Base-by-base conservation (phyloP, 1,140 invertebrate genomes). In the Drosophila albomicans region DNA sequence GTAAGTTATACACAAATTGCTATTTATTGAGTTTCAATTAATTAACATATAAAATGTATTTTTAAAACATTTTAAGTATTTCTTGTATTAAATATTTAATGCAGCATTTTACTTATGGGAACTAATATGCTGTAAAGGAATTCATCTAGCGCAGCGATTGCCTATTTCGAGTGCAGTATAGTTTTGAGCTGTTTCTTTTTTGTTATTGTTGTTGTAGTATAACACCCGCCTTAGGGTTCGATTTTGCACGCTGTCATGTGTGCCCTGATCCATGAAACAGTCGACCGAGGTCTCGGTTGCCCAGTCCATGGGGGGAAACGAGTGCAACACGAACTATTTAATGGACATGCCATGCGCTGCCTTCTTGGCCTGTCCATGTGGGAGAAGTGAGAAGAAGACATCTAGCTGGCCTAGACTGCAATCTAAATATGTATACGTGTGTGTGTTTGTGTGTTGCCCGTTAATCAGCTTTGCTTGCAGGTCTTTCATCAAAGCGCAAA, bases 311-410 rank as follows among this genome's bases (percentile, higher is more conserved):
- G 79, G 76, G 68, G 76, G 68, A 87, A 87, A 87, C 84, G 85
- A 87, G 85, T 87, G 84, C 84, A 88, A 88, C 84, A 88, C 84
- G 85, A 88, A 89, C 74, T 89, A 65, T 84, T 88, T 88, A 88
- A 88, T 88, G 84, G 85, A 89, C 82, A 88, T 88, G 84, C 84
- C 35, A 38, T 13, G 45, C 41, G 59, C 30, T 59, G 58, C 51
- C 32, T 16, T 8, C 32, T 32, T 32, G 32, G 32, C 32, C 32
- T 38, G 63, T 76, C 82, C 82, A 88, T 82, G 67, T 25, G 20
- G 20, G 20, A 25, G 20, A 32, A 7, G 32, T 78, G 74, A 84
- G 85, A 88, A 84, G 85, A 88, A 89, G 81, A 84, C 84, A 84
- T 89, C 77, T 89, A 74, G 62, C 32, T 51, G 57, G 48, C 57